Evolutionary conservation across 2,797 vertebrate genomes (phyloP).

Genomic region (Chaetophractus vellerosus): DNA sequence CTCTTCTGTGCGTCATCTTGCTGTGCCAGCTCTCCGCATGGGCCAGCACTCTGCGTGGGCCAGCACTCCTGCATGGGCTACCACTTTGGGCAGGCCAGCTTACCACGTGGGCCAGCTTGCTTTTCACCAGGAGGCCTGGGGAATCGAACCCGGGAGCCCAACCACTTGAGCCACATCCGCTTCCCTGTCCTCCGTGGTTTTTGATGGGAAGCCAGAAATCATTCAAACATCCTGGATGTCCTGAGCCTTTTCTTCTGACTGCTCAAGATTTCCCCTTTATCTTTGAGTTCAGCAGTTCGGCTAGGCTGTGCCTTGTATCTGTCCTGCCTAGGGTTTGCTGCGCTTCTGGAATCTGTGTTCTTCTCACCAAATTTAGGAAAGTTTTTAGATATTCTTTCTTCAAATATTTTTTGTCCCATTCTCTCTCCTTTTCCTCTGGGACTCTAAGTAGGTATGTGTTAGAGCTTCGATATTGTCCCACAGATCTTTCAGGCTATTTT

Average conservation of each 20-base stretch:
- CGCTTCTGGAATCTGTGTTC: neutral
- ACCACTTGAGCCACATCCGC: no score
- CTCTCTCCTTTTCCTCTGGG: neutral
- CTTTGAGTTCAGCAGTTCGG: neutral
- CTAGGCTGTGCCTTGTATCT: neutral
- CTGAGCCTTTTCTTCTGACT: neutral
- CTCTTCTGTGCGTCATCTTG: no score
- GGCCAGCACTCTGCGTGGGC: no score
- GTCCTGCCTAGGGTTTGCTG: neutral
- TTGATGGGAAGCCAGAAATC: neutral
- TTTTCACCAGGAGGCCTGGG: no score
- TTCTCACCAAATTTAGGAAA: neutral
- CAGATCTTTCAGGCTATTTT: neutral
- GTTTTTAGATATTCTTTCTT: neutral
- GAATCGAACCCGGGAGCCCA: no score
- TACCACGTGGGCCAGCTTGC: no score
- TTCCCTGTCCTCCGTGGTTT: neutral
- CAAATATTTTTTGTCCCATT: neutral
- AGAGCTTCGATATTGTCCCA: neutral
- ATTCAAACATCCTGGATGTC: neutral
- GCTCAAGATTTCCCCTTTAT: neutral
- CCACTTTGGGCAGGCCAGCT: no score
- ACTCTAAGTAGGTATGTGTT: neutral
- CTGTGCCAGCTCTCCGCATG: no score
- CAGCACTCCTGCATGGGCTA: no score